Evolutionary conservation across 1,140 invertebrate species (phyloP), one percentile per base, ranked within the genome.

Genomic region (Monochamus saltuarius): DNA sequence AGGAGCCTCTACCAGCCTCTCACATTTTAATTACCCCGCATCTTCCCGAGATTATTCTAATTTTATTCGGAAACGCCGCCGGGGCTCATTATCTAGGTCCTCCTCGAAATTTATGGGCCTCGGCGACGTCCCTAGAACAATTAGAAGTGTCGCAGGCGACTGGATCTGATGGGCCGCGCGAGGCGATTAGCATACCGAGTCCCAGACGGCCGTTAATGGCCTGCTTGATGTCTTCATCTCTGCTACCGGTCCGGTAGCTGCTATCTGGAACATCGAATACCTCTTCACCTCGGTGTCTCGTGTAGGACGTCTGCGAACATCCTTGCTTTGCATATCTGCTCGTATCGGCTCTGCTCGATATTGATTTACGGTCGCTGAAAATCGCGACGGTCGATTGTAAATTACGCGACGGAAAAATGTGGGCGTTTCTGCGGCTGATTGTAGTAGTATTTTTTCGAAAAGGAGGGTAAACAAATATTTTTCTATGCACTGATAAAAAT

Each of bases 131-230:
- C 40, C 22, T 9, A 56, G 34, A 56, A 56, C 54, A 56, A 56
- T 56, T 56, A 56, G 54, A 56, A 34, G 40, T 56, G 54, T 56
- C 54, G 37, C 40, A 13, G 54, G 54, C 22, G 22, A 29, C 22
- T 29, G 22, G 22, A 29, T 29, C 22, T 58, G 56, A 58, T 58
- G 56, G 49, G 40, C 51, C 56, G 56, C 13, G 45, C 40, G n/a
- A 50, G 45, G 19, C 46, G 46, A 58, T 58, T 58, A 58, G 56
- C 56, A 58, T 58, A 58, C 51, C 51, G 56, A 58, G 56, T 58
- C 45, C 56, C 45, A 22, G 42, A 39, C 38, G 39, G 36, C 51
- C 56, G 45, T 50, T 58, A 58, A 58, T 58, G 51, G 56, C 22
- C 56, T 7, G 11, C 13, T 14, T 58, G 56, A 58, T 58, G 56